Evolutionary conservation across 2,888 invertebrate genomes (phyloP).

Genomic region (Drosophila borealis): DNA sequence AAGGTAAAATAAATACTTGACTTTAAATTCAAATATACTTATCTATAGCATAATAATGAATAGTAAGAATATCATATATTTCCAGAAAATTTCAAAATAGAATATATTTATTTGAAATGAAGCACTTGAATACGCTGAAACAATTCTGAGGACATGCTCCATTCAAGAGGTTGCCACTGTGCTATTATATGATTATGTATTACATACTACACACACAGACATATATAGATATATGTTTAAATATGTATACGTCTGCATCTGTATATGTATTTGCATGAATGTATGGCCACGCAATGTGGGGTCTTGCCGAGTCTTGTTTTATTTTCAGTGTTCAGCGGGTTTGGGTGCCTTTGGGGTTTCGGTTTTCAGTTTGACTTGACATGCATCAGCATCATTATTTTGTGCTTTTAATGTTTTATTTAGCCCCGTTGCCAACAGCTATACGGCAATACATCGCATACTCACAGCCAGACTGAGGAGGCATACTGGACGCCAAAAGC

Average conservation of each 20-base stretch:
- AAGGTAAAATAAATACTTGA: too few species aligned
- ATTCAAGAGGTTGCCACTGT: constrained; percentile 29
- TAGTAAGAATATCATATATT: too few species aligned
- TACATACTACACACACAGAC: neutral
- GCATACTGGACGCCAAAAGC: constrained; percentile 43
- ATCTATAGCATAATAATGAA: too few species aligned
- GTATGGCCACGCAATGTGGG: constrained; percentile 28
- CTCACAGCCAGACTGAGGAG: constrained; percentile 7
- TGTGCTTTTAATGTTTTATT: constrained; percentile 78
- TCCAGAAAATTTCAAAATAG: neutral
- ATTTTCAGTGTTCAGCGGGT: constrained; percentile 31
- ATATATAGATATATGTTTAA: neutral
- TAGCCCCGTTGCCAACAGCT: constrained; percentile 70
- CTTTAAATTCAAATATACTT: too few species aligned
- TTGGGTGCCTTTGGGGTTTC: constrained; percentile 64
- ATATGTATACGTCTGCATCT: constrained; percentile 9
- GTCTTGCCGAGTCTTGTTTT: constrained; percentile 48
- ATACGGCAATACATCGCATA: constrained; percentile 53
- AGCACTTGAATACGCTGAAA: neutral
- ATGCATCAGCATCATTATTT: constrained; percentile 78
- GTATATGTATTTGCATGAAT: constrained; percentile 15
- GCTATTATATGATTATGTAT: constrained; percentile 39
- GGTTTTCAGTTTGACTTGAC: constrained; percentile 76
- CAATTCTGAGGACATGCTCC: constrained; percentile 13
- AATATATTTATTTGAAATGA: constrained; percentile 4